These are phyloP conservation scores for Brachycybe producta DNA, from an alignment of 2,888 invertebrate species.

Conservation along the genomic window DNA sequence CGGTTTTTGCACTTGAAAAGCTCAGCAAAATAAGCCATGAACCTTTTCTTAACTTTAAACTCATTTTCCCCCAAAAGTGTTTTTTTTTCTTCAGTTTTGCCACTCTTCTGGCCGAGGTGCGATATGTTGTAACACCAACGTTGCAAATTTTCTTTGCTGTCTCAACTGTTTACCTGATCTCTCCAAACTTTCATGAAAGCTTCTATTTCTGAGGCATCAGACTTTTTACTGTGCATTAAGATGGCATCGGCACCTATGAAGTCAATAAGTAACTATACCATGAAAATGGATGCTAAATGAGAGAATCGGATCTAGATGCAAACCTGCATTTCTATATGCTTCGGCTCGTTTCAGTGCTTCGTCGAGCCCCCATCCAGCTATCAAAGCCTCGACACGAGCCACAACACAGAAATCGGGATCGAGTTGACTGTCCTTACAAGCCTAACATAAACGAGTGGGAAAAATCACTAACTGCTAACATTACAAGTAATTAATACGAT, in stretches of 20 bases:
- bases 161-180: conserved; percentile 30
- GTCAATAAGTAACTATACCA: background rate
- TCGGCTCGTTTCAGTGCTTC: conserved; percentile 30
- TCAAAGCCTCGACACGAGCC: conserved; percentile 36
- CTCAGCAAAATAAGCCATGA: too few relatives aligned
- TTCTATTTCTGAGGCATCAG: conserved; percentile 36
- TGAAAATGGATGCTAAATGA: too few relatives aligned
- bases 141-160: too few relatives aligned
- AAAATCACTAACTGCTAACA: background rate
- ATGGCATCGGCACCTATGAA: conserved; percentile 35
- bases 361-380: conserved; percentile 29
- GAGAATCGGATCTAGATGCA: background rate
- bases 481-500: background rate
- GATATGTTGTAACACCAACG: background rate
- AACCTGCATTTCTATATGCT: conserved; percentile 27
- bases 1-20: too few relatives aligned
- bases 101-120: background rate
- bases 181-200: conserved; percentile 38
- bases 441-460: too few relatives aligned
- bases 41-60: too few relatives aligned
- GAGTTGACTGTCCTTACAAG: conserved; percentile 36
- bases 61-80: too few relatives aligned
- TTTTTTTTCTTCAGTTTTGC: too few relatives aligned
- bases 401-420: conserved; percentile 39
- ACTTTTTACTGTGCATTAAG: conserved; percentile 37